phyloP scores from a whole-genome alignment of 2,888 invertebrate species.

The Brachypterus glaber region DNA sequence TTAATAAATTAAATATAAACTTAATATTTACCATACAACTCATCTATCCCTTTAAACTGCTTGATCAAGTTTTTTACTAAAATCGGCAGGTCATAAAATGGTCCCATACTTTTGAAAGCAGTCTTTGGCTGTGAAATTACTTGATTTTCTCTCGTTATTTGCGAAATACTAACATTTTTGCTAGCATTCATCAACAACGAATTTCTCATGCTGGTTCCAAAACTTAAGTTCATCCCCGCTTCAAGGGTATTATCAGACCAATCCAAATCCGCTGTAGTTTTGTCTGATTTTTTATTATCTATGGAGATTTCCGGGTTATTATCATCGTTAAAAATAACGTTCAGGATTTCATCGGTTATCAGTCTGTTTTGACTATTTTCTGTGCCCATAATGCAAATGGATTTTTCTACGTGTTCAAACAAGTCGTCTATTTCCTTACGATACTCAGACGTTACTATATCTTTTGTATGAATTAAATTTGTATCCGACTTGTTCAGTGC shows the following conservation, averaged over 20 bases:
- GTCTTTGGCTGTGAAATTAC: conserved; percentile 14
- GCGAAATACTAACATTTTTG: conserved; percentile 26
- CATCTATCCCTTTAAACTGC: conserved; percentile 65
- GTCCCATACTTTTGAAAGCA: conserved; percentile 33
- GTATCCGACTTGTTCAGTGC: conserved; percentile 5
- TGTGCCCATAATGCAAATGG: conserved; percentile 41
- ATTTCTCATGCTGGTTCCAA: conserved; percentile 30
- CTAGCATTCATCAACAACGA: conserved; percentile 32
- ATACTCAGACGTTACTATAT: conserved; percentile 24
- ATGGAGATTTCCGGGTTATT: conserved; percentile 8
- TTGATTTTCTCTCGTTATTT: conserved; percentile 16
- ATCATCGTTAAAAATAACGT: conserved; percentile 25
- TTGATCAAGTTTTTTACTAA: conserved; percentile 61
- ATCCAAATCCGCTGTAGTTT: conserved; percentile 9
- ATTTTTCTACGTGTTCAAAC: conserved; percentile 46
- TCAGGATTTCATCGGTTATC: conserved; percentile 26
- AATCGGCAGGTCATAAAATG: conserved; percentile 73
- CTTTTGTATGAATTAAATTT: conserved; percentile 14
- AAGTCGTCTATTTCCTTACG: conserved; percentile 36
- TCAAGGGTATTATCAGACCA: conserved; percentile 20
- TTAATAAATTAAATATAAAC: neutral
- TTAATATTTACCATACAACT: conserved; percentile 65
- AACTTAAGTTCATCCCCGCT: conserved; percentile 24
- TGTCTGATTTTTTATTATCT: conserved; percentile 6
- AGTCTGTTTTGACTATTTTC: conserved; percentile 13